Percentiles rank a stretch among this genome's conserved stretches.
Evolutionary conservation across 2,888 invertebrate species (phyloP).

Genomic region (Tethea ocularis): DNA sequence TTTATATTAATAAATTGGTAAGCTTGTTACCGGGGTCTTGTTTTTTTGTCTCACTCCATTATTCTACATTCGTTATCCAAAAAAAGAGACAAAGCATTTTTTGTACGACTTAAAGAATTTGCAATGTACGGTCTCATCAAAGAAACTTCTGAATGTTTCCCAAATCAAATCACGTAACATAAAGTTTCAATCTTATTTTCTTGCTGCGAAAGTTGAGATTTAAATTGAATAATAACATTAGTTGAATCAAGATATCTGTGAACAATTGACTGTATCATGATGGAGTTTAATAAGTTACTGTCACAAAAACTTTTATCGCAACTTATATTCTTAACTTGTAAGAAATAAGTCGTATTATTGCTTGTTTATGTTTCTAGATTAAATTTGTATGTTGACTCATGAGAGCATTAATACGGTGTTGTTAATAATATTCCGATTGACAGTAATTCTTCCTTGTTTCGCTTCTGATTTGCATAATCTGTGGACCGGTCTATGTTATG

Average conservation of each 20-base stretch:
- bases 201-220: conserved; percentile 16
- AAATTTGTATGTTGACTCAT: conserved; percentile 40
- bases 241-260: conserved; percentile 41
- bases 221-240: conserved; percentile 31
- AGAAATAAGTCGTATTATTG: conserved; percentile 14
- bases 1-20: conserved; percentile 26
- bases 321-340: conserved; percentile 11
- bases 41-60: conserved; percentile 46
- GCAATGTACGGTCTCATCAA: conserved; percentile 49
- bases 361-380: conserved; percentile 10
- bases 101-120: conserved; percentile 53
- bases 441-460: conserved; percentile 62
- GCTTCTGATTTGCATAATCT: conserved; percentile 70
- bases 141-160: conserved; percentile 43
- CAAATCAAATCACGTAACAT: conserved; percentile 17
- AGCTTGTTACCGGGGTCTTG: conserved; percentile 38
- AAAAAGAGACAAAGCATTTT: conserved; percentile 55
- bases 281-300: conserved; percentile 47
- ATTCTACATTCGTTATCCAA: conserved; percentile 49
- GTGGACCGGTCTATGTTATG: conserved; percentile 42
- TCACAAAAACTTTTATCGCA: conserved; percentile 16
- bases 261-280: conserved; percentile 61
- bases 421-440: conserved; percentile 61
- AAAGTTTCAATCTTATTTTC: conserved; percentile 22
- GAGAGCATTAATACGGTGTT: conserved; percentile 47